These are phyloP conservation scores for Montipora capricornis DNA, from an alignment of 64 coral and sea anemone species.

Conservation along the genomic window DNA sequence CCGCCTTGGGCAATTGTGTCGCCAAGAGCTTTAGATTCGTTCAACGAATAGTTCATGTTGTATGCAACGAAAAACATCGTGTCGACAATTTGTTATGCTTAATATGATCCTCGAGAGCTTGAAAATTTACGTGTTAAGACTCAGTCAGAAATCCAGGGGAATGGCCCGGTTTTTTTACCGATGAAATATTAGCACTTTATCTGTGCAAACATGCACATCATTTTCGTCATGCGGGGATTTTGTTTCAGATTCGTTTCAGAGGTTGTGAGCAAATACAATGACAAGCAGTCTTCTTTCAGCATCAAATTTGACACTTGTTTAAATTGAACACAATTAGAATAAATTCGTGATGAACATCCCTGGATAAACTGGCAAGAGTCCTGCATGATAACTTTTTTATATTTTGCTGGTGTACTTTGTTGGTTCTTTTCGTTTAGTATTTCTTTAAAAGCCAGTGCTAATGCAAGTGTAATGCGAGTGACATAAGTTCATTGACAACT, in stretches of 20 bases:
- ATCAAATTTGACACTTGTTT: no score
- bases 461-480: no score
- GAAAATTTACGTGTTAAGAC: neutral
- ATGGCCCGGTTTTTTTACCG: neutral
- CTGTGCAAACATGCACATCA: slow-evolving; percentile 22
- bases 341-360: no score
- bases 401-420: no score
- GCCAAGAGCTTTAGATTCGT: neutral
- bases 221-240: neutral
- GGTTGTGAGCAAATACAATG: slow-evolving; percentile 2
- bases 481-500: no score
- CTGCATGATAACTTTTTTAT: no score
- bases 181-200: neutral
- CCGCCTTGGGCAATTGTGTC: neutral
- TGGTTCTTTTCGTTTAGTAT: no score
- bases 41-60: slow-evolving; percentile 28
- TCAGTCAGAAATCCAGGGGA: neutral
- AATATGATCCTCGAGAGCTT: neutral
- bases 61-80: neutral
- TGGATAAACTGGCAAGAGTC: no score
- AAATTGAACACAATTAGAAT: no score
- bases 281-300: neutral
- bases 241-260: neutral
- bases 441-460: no score
- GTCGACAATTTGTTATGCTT: neutral